Evolutionary conservation across 1,140 invertebrate genomes (phyloP).

Genomic region (Drosophila nigromelanica): DNA sequence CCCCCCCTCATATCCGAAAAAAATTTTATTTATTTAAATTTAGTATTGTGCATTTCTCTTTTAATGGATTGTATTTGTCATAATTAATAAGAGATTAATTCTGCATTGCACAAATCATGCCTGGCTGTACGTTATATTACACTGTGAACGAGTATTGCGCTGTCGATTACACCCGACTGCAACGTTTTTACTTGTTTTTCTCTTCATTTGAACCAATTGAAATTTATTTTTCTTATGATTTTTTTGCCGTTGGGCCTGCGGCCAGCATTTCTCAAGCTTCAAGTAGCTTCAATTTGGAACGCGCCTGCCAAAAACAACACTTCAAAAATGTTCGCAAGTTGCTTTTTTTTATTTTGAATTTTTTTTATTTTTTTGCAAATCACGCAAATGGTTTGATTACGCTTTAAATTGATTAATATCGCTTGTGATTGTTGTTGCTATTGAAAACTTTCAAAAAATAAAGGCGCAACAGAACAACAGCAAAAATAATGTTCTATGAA

Average conservation of each 20-base stretch:
- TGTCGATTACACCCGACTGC: no score
- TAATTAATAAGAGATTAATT: no score
- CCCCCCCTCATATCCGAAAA: no score
- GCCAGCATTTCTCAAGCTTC: slow-evolving; percentile 41
- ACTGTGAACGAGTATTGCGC: no score
- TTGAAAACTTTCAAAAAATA: slow-evolving; percentile 33
- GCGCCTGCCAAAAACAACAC: slow-evolving; percentile 53
- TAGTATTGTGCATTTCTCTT: no score
- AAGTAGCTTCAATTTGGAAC: slow-evolving; percentile 52
- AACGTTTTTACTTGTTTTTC: no score
- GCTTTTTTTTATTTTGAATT: slow-evolving; percentile 18
- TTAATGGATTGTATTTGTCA: no score
- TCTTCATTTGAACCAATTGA: slow-evolving; percentile 16
- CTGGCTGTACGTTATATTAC: no score
- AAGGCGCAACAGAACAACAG: slow-evolving; percentile 2
- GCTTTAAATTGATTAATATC: slow-evolving; percentile 67
- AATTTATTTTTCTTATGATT: slow-evolving; percentile 12
- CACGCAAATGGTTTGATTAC: slow-evolving; percentile 71
- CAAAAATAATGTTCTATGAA: slow-evolving; percentile 18
- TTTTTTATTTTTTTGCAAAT: slow-evolving; percentile 65
- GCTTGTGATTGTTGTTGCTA: slow-evolving; percentile 29
- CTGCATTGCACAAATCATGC: no score
- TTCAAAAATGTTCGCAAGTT: slow-evolving; percentile 65
- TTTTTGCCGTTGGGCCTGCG: slow-evolving; percentile 36
- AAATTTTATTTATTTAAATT: no score